phyloP scores from a whole-genome alignment of 2,888 invertebrate genomes.

The Caenorhabditis wallacei region DNA sequence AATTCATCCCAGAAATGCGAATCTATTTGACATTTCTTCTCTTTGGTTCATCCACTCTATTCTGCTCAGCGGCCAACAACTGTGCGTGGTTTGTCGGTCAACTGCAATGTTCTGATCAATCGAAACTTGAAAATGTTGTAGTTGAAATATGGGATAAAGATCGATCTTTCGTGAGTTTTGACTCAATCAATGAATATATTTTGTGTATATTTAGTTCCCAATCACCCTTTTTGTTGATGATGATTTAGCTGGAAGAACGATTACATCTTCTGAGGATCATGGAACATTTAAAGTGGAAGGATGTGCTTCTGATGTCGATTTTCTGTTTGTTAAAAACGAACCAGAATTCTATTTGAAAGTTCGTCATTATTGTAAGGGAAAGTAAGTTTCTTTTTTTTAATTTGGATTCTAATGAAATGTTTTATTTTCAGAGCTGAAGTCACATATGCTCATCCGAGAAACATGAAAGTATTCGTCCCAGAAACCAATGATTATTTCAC shows the following conservation, averaged over 20 bases:
- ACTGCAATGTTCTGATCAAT: constrained; percentile 73
- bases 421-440: constrained; percentile 62
- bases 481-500: constrained; percentile 78
- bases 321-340: constrained; percentile 72
- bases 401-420: too few species aligned
- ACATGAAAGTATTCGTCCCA: constrained; percentile 69
- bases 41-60: constrained; percentile 11
- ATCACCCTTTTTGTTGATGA: constrained; percentile 70
- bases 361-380: constrained; percentile 73
- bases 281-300: constrained; percentile 76
- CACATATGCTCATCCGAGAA: constrained; percentile 49
- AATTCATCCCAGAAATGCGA: constrained; percentile 24
- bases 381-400: constrained; percentile 56
- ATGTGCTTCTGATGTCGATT: constrained; percentile 77
- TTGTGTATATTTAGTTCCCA: constrained; percentile 45
- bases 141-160: constrained; percentile 79
- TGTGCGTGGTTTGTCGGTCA: constrained; percentile 80
- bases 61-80: constrained; percentile 70
- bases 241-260: constrained; percentile 77
- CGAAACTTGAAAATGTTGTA: constrained; percentile 69
- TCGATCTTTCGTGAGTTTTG: constrained; percentile 65
- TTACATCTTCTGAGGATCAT: constrained; percentile 68
- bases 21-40: constrained; percentile 1
- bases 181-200: neutral
- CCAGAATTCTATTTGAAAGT: constrained; percentile 79